Evolutionary conservation across 2,888 invertebrate species (phyloP).

Genomic region (Patella depressa): DNA sequence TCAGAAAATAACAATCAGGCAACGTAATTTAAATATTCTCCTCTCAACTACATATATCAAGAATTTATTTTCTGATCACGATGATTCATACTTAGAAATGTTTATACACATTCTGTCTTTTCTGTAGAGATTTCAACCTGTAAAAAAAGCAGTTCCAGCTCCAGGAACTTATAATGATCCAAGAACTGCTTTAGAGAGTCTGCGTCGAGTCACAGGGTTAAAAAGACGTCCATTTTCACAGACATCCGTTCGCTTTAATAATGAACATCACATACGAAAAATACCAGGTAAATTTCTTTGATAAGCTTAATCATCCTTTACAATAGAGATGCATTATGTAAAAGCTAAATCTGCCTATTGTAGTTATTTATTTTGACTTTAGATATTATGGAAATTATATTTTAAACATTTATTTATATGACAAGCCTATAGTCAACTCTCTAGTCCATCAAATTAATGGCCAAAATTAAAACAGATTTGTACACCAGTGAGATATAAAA

Average conservation of each 20-base stretch:
- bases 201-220: constrained; percentile 65
- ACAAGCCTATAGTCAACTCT: background rate
- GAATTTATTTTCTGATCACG: too few relatives aligned
- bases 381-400: too few relatives aligned
- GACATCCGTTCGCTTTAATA: constrained; percentile 66
- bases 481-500: too few relatives aligned
- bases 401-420: too few relatives aligned
- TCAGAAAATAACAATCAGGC: constrained; percentile 2
- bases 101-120: constrained; percentile 14
- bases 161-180: constrained; percentile 71
- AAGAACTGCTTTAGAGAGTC: constrained; percentile 62
- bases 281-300: constrained; percentile 60
- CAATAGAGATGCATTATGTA: too few relatives aligned
- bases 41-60: too few relatives aligned
- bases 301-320: background rate
- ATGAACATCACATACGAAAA: constrained; percentile 44
- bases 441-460: background rate
- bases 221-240: constrained; percentile 71
- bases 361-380: too few relatives aligned
- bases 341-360: too few relatives aligned
- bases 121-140: constrained; percentile 61
- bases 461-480: too few relatives aligned
- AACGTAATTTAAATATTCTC: background rate
- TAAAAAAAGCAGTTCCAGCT: constrained; percentile 59
- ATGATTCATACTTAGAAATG: too few relatives aligned